phyloP scores from a whole-genome alignment of 2,113 vertebrate genomes.

The Anser cygnoides region DNA sequence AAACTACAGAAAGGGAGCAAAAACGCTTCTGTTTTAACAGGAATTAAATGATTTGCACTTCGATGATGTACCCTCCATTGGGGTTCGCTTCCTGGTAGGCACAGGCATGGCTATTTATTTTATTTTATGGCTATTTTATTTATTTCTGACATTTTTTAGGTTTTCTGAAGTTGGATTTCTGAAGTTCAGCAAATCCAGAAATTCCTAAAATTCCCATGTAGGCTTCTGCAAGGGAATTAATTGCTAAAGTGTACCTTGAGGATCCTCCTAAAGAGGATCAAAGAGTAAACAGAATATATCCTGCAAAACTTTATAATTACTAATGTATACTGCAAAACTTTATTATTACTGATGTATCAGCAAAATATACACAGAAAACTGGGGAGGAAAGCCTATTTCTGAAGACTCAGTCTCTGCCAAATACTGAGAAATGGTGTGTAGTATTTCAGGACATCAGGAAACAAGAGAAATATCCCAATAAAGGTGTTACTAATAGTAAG shows the following conservation, averaged over 20 bases:
- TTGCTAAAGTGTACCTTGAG: background rate
- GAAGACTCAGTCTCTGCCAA: background rate
- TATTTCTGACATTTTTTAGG: no score
- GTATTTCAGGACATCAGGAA: no score
- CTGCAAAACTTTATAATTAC: background rate
- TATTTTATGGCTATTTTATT: no score
- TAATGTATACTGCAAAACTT: no score
- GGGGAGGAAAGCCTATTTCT: background rate
- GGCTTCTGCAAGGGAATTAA: background rate
- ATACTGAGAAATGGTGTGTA: background rate
- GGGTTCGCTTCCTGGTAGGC: no score
- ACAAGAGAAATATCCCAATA: background rate
- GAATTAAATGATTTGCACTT: no score
- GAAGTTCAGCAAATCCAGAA: no score
- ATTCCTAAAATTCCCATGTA: background rate
- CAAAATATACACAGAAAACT: background rate
- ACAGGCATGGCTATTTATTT: no score
- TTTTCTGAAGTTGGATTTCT: no score
- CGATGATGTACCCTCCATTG: no score
- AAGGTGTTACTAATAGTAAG: no score
- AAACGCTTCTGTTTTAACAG: background rate
- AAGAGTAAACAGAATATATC: background rate
- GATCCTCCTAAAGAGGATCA: background rate
- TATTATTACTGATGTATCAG: background rate
- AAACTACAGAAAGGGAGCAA: slow-evolving; percentile 53